Evolutionary conservation across 2,797 vertebrate species (phyloP), one percentile per base, ranked within the genome.

Genomic region (Onychomys torridus): DNA sequence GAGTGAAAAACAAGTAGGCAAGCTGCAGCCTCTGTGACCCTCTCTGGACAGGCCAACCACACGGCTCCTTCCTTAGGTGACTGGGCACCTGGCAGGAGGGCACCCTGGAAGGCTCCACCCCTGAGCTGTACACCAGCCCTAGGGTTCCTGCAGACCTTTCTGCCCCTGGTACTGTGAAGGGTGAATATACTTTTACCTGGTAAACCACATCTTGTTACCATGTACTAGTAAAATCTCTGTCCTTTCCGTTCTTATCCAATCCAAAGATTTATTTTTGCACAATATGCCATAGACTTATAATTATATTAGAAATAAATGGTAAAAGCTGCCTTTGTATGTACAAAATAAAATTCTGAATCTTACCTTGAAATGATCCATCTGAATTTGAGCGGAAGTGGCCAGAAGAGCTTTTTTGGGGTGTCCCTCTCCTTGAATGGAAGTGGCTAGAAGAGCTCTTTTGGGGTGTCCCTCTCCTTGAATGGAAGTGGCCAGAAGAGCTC

Each of bases 221-320:
- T 27, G 8, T 82, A 61, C 67, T 34, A 76, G 46, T 52, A 46
- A 91, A 83, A 52, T 65, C 37, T 89, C 67, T n/a, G 0, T 90
- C 81, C 79, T 93, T 93, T 76, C 78, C 71, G 49, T 71, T 92
- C 79, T 85, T 65, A 40, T 91, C 23, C 82, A 29, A 52, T 87
- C 55, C 88, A 87, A 89, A 91, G 52, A 75, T 96, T 96, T 91
- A 52, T 63, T 94, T 94, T 91, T 95, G 69, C 77, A 27, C 75
- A 9, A 55, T 75, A 91, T 76, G 84, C 91, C 8, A 6, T 75
- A 55, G 93, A 67, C 94, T 73, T 83, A 78, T 83, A 78, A 49
- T 83, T 76, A 95, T 40, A 73, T 71, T 63, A 57, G 57, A 96
- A 91, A 84, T 91, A 96, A 96, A 94, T 91, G 57, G 61, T 82